Conservation (phyloP, 2,888 invertebrate genomes). For the Dynastes hyllus region DNA sequence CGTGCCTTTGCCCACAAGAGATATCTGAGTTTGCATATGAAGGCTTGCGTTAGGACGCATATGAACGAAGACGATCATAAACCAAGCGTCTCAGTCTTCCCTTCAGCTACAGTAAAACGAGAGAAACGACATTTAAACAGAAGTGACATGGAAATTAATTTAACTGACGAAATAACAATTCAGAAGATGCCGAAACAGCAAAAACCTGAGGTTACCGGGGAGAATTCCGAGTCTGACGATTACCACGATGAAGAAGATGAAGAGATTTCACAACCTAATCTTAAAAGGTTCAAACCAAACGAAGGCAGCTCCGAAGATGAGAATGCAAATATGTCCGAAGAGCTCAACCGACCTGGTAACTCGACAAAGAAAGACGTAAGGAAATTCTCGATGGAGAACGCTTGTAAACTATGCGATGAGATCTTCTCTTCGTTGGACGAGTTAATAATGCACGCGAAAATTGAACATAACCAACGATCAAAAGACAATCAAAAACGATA, state of each 20-base stretch:
- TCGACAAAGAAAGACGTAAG: conserved; percentile 12
- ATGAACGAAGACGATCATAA: conserved; percentile 33
- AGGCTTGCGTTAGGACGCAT: conserved; percentile 51
- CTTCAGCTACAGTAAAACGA: not conserved
- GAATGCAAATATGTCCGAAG: conserved; percentile 10
- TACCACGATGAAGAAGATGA: not conserved
- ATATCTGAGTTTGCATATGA: conserved; percentile 54
- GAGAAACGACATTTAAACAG: not conserved
- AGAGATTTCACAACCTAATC: not conserved
- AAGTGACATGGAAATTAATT: not conserved
- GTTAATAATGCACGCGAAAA: conserved; percentile 56
- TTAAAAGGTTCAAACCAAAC: not conserved
- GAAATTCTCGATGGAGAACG: conserved; percentile 41
- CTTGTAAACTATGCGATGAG: conserved; percentile 55
- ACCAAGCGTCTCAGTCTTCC: conserved; percentile 15
- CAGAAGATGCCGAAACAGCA: not conserved
- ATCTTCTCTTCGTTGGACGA: conserved; percentile 55
- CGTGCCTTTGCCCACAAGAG: conserved; percentile 57
- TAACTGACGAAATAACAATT: conserved; percentile 2
- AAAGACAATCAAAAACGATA: conserved; percentile 53
- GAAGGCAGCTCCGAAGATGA: conserved; percentile 1
- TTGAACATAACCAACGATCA: conserved; percentile 53
- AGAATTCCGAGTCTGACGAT: not conserved
- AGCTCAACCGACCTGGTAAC: not conserved
- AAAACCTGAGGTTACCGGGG: not conserved